Conservation (phyloP, 2,113 vertebrate species). For the Toxotes chatareus region DNA sequence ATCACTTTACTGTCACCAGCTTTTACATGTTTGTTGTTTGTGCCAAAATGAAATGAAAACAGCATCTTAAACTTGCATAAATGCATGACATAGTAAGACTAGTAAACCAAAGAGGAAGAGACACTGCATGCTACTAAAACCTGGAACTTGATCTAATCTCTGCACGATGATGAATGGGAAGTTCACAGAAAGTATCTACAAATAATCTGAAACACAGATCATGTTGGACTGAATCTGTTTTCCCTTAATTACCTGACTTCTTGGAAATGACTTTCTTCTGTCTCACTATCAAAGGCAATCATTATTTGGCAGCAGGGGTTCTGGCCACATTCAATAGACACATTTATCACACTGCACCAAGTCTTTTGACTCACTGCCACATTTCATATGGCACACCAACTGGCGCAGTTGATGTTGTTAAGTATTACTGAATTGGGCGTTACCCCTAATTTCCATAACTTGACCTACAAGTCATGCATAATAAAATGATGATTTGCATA, state of each 20-base stretch:
- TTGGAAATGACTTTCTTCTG: constrained; percentile 39
- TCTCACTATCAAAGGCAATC: constrained; percentile 57
- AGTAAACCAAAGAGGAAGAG: neutral
- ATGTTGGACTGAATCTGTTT: constrained; percentile 18
- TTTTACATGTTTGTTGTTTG: neutral
- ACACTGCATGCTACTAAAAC: neutral
- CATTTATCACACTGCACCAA: constrained; percentile 47
- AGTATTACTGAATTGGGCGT: constrained; percentile 57
- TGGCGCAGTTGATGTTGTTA: constrained; percentile 46
- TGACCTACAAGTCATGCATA: constrained; percentile 67
- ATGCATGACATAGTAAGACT: neutral
- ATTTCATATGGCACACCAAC: constrained; percentile 53
- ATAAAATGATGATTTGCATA: constrained; percentile 65
- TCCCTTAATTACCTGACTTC: constrained; percentile 53
- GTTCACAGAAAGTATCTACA: constrained; percentile 28
- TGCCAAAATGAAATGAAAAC: constrained; percentile 28
- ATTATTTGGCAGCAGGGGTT: constrained; percentile 61
- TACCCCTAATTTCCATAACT: constrained; percentile 65
- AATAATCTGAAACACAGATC: constrained; percentile 18
- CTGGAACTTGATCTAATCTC: neutral
- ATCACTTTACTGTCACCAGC: neutral
- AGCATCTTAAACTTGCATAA: neutral
- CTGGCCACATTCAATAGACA: constrained; percentile 44
- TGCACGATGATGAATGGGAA: constrained; percentile 6
- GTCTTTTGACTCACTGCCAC: constrained; percentile 62